A percentile compares a stretch with the other conserved stretches of the same genome.
phyloP scores from a whole-genome alignment of 2,888 invertebrate species.

The Caenorhabditis wallacei region DNA sequence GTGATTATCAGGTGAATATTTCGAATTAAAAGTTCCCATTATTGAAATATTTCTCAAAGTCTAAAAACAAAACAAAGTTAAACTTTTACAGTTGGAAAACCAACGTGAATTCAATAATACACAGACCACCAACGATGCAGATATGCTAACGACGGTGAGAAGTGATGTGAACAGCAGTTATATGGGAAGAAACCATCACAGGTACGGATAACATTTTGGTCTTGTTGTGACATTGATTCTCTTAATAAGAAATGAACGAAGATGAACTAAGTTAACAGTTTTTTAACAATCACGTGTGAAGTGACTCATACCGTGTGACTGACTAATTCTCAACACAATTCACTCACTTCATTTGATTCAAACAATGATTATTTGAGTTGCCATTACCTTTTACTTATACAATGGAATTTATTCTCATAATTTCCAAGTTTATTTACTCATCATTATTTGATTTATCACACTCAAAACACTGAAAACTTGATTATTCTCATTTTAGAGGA shows the following conservation, averaged over 20 bases:
- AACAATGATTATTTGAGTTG: conserved; percentile 10
- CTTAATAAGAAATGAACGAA: not conserved
- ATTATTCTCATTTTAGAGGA: conserved; percentile 65
- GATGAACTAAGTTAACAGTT: conserved; percentile 11
- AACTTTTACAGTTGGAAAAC: conserved; percentile 64
- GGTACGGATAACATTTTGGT: conserved; percentile 54
- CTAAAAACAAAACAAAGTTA: not conserved
- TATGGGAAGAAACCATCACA: conserved; percentile 72
- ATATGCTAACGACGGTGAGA: conserved; percentile 66
- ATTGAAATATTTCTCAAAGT: not conserved
- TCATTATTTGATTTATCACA: not conserved
- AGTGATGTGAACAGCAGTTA: conserved; percentile 66
- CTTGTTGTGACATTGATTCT: not conserved
- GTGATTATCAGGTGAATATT: conserved; percentile 77
- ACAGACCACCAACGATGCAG: conserved; percentile 59
- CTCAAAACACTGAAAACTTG: not conserved
- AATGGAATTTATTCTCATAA: not conserved
- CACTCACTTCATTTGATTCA: conserved; percentile 29
- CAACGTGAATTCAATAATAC: conserved; percentile 68
- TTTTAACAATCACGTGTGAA: conserved; percentile 57
- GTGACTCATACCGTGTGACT: conserved; percentile 55
- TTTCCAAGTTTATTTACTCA: not conserved
- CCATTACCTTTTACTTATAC: not conserved
- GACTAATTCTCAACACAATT: conserved; percentile 34
- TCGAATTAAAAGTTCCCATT: not conserved